Evolutionary conservation across 2,113 vertebrate species (phyloP).

Genomic region (Mormyrus iriodes): DNA sequence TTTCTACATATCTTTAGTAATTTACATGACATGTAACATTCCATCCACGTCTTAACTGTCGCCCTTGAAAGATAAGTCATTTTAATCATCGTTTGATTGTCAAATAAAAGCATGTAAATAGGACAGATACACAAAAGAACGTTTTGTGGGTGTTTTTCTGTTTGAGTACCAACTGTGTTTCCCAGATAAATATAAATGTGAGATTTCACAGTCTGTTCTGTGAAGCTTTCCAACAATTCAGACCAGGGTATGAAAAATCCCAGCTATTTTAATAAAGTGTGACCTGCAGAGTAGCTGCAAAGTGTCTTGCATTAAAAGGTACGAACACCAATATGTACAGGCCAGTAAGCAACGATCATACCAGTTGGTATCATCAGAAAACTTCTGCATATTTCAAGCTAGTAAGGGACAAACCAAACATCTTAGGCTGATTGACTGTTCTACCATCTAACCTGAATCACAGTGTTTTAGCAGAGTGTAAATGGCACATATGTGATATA

Average conservation of each 20-base stretch:
- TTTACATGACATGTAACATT: not conserved
- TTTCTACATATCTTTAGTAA: too few species aligned
- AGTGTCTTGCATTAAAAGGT: not conserved
- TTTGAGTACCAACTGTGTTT: slow-evolving; percentile 11
- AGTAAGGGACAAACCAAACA: not conserved
- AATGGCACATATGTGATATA: not conserved
- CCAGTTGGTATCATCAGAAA: not conserved
- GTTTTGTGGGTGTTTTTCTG: slow-evolving; percentile 19
- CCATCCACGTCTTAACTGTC: not conserved
- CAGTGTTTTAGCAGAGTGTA: not conserved
- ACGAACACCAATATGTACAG: not conserved
- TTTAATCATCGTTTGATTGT: not conserved
- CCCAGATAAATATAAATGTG: slow-evolving; percentile 20
- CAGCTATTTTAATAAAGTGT: not conserved
- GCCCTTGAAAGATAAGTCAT: not conserved
- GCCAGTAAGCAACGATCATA: not conserved
- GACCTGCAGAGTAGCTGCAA: not conserved
- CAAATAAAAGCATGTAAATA: not conserved
- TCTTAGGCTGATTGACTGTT: not conserved
- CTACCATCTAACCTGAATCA: not conserved
- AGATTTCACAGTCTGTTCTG: slow-evolving; percentile 9
- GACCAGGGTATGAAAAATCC: not conserved
- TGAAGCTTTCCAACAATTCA: slow-evolving; percentile 5
- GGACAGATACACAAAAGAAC: not conserved
- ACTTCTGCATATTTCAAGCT: not conserved